These are phyloP conservation scores for Drosophila mimica DNA, from an alignment of 2,888 invertebrate species.

Conservation along the genomic window DNA sequence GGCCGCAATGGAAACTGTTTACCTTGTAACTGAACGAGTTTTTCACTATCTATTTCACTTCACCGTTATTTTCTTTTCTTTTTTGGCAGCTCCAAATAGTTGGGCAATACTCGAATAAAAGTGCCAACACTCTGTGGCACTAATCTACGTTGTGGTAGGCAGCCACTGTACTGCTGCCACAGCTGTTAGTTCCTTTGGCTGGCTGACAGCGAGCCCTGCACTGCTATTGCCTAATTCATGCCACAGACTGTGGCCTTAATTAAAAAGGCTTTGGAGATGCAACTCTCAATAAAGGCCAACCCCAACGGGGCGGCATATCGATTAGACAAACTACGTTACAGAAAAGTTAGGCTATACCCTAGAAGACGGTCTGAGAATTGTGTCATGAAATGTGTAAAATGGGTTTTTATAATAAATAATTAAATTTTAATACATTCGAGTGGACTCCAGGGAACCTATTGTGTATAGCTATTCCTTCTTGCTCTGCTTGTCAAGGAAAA, in stretches of 20 bases:
- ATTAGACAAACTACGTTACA: conserved; percentile 13
- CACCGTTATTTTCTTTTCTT: conserved; percentile 9
- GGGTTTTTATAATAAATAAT: not conserved
- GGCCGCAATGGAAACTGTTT: conserved; percentile 61
- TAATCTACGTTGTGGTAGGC: conserved; percentile 8
- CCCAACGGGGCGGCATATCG: conserved; percentile 22
- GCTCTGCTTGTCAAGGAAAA: not conserved
- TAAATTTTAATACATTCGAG: not conserved
- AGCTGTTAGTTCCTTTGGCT: conserved; percentile 1
- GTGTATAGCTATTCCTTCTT: not conserved
- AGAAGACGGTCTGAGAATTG: not conserved
- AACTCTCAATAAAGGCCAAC: not conserved
- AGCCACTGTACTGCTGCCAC: conserved; percentile 14
- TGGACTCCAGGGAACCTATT: not conserved
- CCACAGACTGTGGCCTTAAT: conserved; percentile 44
- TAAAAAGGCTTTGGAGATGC: conserved; percentile 40
- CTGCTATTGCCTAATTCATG: conserved; percentile 36
- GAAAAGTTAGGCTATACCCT: not conserved
- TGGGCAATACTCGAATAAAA: conserved; percentile 45
- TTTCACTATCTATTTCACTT: conserved; percentile 8
- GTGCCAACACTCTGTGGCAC: conserved; percentile 35
- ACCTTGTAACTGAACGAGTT: conserved; percentile 42
- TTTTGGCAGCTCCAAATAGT: conserved; percentile 51
- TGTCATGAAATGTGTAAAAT: not conserved
- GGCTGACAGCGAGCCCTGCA: conserved; percentile 9